These are phyloP conservation scores for Drosophila merina DNA, from an alignment of 2,888 invertebrate species.

Conservation along the genomic window DNA sequence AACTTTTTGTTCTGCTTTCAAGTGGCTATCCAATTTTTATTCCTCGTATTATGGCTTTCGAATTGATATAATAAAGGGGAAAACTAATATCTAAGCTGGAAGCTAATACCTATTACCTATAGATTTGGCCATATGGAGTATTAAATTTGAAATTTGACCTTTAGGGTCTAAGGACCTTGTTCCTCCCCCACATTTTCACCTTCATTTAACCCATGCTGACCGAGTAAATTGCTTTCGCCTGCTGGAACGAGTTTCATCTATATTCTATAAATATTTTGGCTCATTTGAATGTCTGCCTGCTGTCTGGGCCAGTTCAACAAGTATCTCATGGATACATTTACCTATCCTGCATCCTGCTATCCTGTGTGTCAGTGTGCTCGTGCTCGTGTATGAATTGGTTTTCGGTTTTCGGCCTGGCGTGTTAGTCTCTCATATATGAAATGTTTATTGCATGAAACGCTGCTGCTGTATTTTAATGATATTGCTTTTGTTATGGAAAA, in stretches of 20 bases:
- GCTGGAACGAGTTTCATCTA: slow-evolving; percentile 38
- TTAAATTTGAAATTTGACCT: slow-evolving; percentile 14
- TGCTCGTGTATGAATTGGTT: slow-evolving; percentile 23
- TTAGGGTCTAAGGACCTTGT: too few species aligned
- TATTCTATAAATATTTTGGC: slow-evolving; percentile 63
- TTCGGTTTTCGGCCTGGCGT: slow-evolving; percentile 23
- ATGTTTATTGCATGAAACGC: slow-evolving; percentile 21
- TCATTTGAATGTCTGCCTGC: slow-evolving; percentile 70
- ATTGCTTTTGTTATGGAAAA: slow-evolving; percentile 40
- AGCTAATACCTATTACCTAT: neutral
- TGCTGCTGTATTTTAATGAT: slow-evolving; percentile 34
- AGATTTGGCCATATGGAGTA: slow-evolving; percentile 8
- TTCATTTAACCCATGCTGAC: slow-evolving; percentile 4
- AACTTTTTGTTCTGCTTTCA: neutral
- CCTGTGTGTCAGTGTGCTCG: slow-evolving; percentile 12
- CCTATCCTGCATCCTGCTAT: neutral
- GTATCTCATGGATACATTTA: slow-evolving; percentile 32
- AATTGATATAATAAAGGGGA: neutral
- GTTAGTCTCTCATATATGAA: slow-evolving; percentile 36
- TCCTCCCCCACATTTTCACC: neutral
- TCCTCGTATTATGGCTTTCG: neutral
- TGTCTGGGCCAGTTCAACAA: slow-evolving; percentile 54
- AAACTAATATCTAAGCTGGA: neutral
- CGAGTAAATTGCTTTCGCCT: slow-evolving; percentile 42
- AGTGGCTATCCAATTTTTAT: too few species aligned